Base-by-base conservation (phyloP, 2,113 vertebrate genomes). In the Tychaedon coryphoeus region DNA sequence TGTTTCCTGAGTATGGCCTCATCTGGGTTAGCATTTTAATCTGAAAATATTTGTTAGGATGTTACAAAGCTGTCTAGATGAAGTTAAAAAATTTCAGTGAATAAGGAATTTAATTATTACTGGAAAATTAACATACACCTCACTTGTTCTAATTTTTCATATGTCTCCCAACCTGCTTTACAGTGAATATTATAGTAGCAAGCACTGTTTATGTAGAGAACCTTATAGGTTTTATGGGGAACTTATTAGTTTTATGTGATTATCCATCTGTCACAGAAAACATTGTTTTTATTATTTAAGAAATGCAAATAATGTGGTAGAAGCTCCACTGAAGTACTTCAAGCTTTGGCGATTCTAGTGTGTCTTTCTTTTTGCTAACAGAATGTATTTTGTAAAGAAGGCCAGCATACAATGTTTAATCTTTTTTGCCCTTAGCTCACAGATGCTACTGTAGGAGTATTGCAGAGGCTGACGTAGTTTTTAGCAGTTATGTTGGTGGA, bases 401-500 rank as follows among this genome's bases (percentile, higher is more conserved):
- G 86, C 69, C 90, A 71, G 64, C 87, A 93, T 88, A 64, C 48
- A 88, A 45, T 72, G 40, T 90, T 88, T 88, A 92, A 92, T 93
- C 82, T 92, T 95, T 93, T 93, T 83, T 94, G 92, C 91, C 92
- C 92, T 77, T 58, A 86, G 85, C 84, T 92, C 92, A 94, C 95
- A 96, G 94, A 96, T 96, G 96, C 95, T 96, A 88, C 90, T 96
- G 94, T 95, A 95, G 94, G 91, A 95, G 95, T 95, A 95, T 28
- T 96, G 92, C 93, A 96, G 95, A 90, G 94, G 93, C 90, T 96
- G 95, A 92, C 94, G 43, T 95, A 94, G 93, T 87, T 96, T 95
- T 95, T 97, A 97, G 95, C 93, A 97, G 92, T 91, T 95, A 93
- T 92, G 93, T 95, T 92, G 90, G 92, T 97, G 95, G 95, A 95